These are phyloP conservation scores for Norana najaformis DNA, from an alignment of 2,888 invertebrate genomes.

Conservation along the genomic window DNA sequence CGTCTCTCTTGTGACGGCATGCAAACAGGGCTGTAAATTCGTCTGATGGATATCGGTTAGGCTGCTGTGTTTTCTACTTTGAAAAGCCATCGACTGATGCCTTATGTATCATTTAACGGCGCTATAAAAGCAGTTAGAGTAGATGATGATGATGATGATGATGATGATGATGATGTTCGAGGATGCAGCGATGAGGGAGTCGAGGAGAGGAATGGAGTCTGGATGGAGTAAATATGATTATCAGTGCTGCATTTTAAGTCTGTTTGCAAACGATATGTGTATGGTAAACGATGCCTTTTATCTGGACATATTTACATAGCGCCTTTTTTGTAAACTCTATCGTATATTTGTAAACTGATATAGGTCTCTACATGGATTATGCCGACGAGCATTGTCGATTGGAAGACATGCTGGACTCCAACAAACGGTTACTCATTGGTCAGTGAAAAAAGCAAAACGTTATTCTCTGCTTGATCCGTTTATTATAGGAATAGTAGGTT, in stretches of 20 bases:
- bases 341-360: background rate
- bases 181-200: background rate
- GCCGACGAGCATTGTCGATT: background rate
- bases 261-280: background rate
- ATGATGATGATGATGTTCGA: too few relatives aligned
- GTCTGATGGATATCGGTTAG: too few relatives aligned
- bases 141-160: too few relatives aligned
- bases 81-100: too few relatives aligned
- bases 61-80: too few relatives aligned
- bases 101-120: too few relatives aligned
- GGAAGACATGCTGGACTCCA: constrained; percentile 20
- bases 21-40: too few relatives aligned
- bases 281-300: background rate
- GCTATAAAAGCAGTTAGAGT: too few relatives aligned
- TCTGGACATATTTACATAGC: background rate
- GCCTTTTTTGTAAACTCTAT: background rate
- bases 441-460: background rate
- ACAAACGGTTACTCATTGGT: constrained; percentile 20
- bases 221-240: background rate
- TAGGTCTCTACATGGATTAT: constrained; percentile 24
- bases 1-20: too few relatives aligned
- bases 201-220: background rate
- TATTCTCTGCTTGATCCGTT: background rate
- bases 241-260: background rate
- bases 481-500: background rate